Conservation (phyloP, 2,113 vertebrate genomes). For the Maccullochella peelii region DNA sequence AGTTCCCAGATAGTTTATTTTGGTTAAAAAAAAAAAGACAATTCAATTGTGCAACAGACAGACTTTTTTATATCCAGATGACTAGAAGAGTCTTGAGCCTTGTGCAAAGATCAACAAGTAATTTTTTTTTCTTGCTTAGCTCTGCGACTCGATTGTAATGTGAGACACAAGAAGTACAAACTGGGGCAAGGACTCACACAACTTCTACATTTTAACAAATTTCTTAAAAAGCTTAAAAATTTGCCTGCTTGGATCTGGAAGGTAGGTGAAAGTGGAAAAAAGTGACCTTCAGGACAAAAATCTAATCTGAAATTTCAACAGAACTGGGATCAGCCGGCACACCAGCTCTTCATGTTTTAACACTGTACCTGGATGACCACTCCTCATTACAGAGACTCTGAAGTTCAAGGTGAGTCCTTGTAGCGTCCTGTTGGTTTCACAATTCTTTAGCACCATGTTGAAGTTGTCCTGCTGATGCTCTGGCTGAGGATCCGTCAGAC, state of each 20-base stretch:
- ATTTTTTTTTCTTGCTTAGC: neutral
- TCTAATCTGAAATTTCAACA: neutral
- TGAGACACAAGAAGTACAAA: neutral
- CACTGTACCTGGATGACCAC: slow-evolving; percentile 79
- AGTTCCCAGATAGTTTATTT: neutral
- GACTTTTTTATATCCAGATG: neutral
- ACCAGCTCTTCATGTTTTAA: neutral
- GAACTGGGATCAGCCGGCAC: neutral
- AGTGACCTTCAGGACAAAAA: neutral
- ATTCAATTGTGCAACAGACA: neutral
- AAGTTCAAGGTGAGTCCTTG: slow-evolving; percentile 85
- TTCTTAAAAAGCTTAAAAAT: neutral
- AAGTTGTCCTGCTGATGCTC: slow-evolving; percentile 88
- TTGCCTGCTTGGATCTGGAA: neutral
- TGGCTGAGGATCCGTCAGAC: slow-evolving; percentile 83
- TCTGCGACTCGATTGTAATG: neutral
- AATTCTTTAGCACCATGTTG: slow-evolving; percentile 89
- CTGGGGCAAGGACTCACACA: neutral
- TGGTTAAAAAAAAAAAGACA: neutral
- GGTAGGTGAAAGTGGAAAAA: neutral
- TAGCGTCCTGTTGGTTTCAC: slow-evolving; percentile 80
- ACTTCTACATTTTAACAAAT: no score
- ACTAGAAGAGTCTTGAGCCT: neutral
- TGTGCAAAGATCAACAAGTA: neutral
- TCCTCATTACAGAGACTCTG: slow-evolving; percentile 83